Evolutionary conservation across 2,113 vertebrate species (phyloP), one percentile per base, ranked within the genome.

Genomic region (Pongo abelii): DNA sequence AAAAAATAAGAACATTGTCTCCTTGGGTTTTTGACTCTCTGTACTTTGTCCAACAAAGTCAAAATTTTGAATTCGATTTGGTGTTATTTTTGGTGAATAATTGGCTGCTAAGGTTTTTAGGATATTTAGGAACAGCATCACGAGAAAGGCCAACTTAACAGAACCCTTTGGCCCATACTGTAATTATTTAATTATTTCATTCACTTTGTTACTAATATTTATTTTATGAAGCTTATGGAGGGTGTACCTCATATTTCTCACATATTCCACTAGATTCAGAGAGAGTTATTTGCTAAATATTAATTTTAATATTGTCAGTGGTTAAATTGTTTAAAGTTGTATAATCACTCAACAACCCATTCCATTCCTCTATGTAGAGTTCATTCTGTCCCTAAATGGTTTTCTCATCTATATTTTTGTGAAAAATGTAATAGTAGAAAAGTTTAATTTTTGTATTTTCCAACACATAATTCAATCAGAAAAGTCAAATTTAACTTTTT

Each of bases 401-500:
- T 89, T 86, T 92, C 23, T 86, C 6, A 18, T 84, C 16, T 85
- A 4, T 67, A 90, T 69, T 78, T 93, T n/a, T 88, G 83, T 88
- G 23, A 92, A 92, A 88, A 70, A 48, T 69, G 10, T 50, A 74
- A 86, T n/a, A 25, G 0, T 46, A 40, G 23, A 46, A 96, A 92
- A 61, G 8, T 6, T 40, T 32, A 13, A 8, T 27, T 86, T 84
- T 86, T 86, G 74, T 3, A 40, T 77, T 80, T 93, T n/a, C 20
- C 16, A 75, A 67, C 48, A 27, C 13, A 32, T 59, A 84, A 94
- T 77, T n/a, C 18, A 55, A 50, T 95, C 30, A 95, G 70, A 83
- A 90, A 92, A 92, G 1, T 35, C 5, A 43, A 85, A 40, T 12
- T 89, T 88, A 74, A 30, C 50, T 91, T 35, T 97, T 97, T 27